Evolutionary conservation across 2,888 invertebrate species (phyloP).

Genomic region (Eudemis profundana): DNA sequence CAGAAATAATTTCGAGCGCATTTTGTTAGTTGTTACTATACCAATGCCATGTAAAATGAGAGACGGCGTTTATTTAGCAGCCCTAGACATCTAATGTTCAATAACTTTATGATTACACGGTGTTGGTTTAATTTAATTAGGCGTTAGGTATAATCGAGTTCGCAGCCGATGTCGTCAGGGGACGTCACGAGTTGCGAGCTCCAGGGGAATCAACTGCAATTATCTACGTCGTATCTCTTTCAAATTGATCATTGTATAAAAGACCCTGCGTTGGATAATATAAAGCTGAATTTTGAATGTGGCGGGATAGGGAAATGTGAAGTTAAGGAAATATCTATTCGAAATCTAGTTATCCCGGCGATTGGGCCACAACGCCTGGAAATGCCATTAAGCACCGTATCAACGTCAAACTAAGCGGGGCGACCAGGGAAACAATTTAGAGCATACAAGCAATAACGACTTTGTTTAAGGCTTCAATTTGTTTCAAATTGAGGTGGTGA

Average conservation of each 20-base stretch:
- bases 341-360: slow-evolving; percentile 75
- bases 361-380: slow-evolving; percentile 74
- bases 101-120: slow-evolving; percentile 25
- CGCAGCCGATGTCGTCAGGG: slow-evolving; percentile 62
- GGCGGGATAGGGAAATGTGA: not conserved
- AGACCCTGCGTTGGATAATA: not conserved
- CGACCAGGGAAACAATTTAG: slow-evolving; percentile 55
- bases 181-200: slow-evolving; percentile 60
- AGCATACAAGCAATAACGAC: slow-evolving; percentile 50
- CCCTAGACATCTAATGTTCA: not conserved
- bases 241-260: not conserved
- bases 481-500: slow-evolving; percentile 16
- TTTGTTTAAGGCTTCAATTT: slow-evolving; percentile 40
- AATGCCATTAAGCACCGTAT: slow-evolving; percentile 70
- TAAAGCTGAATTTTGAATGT: not conserved
- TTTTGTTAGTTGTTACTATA: too few relatives aligned
- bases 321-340: slow-evolving; percentile 1
- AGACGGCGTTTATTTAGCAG: not conserved
- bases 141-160: slow-evolving; percentile 61
- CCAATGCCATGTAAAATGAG: not conserved
- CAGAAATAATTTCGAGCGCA: too few relatives aligned
- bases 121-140: slow-evolving; percentile 54
- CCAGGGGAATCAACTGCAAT: slow-evolving; percentile 51
- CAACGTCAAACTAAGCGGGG: slow-evolving; percentile 63
- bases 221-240: not conserved